Percentiles rank a stretch among this genome's conserved stretches.
Evolutionary conservation across 2,113 vertebrate genomes (phyloP).

Genomic region (Periophthalmodon schlosseri): DNA sequence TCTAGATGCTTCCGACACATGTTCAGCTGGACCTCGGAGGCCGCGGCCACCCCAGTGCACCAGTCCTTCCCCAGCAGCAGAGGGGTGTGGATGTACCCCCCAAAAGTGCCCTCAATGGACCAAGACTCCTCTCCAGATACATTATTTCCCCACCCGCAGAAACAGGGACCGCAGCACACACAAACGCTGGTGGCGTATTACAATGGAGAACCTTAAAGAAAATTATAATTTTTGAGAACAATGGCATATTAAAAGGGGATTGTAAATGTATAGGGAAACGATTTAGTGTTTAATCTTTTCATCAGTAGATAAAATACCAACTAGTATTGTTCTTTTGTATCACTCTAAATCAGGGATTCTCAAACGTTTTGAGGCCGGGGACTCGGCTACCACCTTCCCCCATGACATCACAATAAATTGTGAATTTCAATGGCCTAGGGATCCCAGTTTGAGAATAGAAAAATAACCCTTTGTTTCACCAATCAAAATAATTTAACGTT

Average conservation of each 20-base stretch:
- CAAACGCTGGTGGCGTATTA: neutral
- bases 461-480: too few relatives aligned
- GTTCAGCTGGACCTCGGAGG: slow-evolving; percentile 45
- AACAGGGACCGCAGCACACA: slow-evolving; percentile 1
- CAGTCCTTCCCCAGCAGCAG: slow-evolving; percentile 12
- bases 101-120: slow-evolving; percentile 1
- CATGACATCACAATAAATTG: too few relatives aligned
- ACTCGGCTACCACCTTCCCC: too few relatives aligned
- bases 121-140: neutral
- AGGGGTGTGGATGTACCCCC: neutral
- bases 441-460: too few relatives aligned
- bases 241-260: neutral
- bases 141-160: neutral
- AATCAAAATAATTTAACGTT: too few relatives aligned
- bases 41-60: slow-evolving; percentile 2
- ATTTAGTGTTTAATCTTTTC: too few relatives aligned
- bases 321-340: too few relatives aligned
- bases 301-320: too few relatives aligned
- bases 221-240: neutral
- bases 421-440: too few relatives aligned
- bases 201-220: slow-evolving; percentile 5
- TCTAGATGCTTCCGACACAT: slow-evolving; percentile 49
- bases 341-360: too few relatives aligned
- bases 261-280: neutral
- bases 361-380: too few relatives aligned